Evolutionary conservation across 2,888 invertebrate species (phyloP), one percentile per base, ranked within the genome.

Genomic region (Melanargia galathea): DNA sequence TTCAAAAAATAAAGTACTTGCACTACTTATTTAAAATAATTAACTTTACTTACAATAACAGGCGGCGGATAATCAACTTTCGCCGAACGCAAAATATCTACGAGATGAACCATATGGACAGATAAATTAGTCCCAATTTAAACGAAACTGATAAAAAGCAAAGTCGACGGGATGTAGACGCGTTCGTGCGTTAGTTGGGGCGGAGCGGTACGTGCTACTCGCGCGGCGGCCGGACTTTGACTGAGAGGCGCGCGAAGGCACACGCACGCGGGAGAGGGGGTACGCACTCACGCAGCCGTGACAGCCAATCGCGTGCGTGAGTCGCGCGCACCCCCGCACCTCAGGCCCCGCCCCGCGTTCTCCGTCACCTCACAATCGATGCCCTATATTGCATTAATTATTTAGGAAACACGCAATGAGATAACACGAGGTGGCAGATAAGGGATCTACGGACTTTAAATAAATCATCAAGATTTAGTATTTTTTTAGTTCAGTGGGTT

Each of bases 91-190:
- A 95, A 95, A 90, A 94, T 93, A 92, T 95, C 94, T 91, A 95
- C 94, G 92, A 95, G 94, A 92, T 95, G 95, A 93, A 95, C 95
- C 95, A 95, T 95, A 95, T 94, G 95, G 94, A 93, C 93, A 90
- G 92, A 85, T 91, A 78, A 82, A 79, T 82, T 81, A 83, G 81
- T 85, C 71, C 71, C 83, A 83, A 85, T 80, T 83, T 75, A 74
- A 77, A 81, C 80, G 71, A 74, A 89, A 86, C 80, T 79, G 69
- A 67, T 66, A 66, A 67, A 61, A 62, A 60, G 62, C 72, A 73
- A 75, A 73, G 46, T 74, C 70, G 77, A 80, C 75, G 79, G 75
- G 78, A 80, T 78, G 72, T 69, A 76, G 80, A 77, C 75, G 80
- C 81, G 83, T 81, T 83, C 83, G 85, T 80, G 78, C 76, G 80